These are phyloP conservation scores for Erpornis zantholeuca DNA, from an alignment of 2,113 vertebrate species.

Conservation along the genomic window DNA sequence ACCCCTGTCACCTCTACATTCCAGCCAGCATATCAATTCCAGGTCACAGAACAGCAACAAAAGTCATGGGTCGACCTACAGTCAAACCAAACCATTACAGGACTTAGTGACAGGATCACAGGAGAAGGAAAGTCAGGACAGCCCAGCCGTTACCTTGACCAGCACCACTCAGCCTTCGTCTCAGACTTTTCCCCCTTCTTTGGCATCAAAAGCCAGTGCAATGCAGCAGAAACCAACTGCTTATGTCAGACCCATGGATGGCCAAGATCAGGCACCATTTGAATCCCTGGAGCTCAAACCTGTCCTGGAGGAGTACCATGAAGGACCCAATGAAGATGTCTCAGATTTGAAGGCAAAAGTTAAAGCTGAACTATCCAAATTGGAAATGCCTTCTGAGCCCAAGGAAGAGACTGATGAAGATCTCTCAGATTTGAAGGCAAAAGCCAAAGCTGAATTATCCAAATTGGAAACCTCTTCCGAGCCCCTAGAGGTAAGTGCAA, in stretches of 20 bases:
- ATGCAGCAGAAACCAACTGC: conserved; percentile 93
- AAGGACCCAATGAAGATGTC: conserved; percentile 72
- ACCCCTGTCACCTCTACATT: conserved; percentile 79
- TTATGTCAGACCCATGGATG: conserved; percentile 95
- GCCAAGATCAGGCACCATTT: conserved; percentile 85
- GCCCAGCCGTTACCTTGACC: conserved; percentile 41
- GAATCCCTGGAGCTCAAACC: conserved; percentile 88
- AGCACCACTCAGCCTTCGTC: conserved; percentile 73
- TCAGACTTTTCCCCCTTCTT: conserved; percentile 80
- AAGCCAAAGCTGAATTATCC: conserved; percentile 72
- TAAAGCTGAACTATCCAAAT: conserved; percentile 77
- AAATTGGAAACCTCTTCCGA: conserved; percentile 79
- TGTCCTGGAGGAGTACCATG: conserved; percentile 71
- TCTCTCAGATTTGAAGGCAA: conserved; percentile 74
- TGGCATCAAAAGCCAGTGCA: conserved; percentile 81
- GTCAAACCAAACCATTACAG: conserved; percentile 44
- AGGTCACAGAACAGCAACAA: conserved; percentile 59
- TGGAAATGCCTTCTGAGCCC: conserved; percentile 77
- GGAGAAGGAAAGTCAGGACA: conserved; percentile 68
- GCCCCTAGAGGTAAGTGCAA: conserved; percentile 81
- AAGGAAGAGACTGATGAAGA: conserved; percentile 69
- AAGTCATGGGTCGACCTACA: conserved; percentile 42
- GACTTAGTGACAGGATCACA: conserved; percentile 14
- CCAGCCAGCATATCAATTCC: conserved; percentile 74
- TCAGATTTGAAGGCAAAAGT: conserved; percentile 72